Evolutionary conservation across 35 echinoderm and acorn worm genomes (phyloP), one percentile per base, ranked within the genome.

Genomic region (Ophiothrix spiculata): DNA sequence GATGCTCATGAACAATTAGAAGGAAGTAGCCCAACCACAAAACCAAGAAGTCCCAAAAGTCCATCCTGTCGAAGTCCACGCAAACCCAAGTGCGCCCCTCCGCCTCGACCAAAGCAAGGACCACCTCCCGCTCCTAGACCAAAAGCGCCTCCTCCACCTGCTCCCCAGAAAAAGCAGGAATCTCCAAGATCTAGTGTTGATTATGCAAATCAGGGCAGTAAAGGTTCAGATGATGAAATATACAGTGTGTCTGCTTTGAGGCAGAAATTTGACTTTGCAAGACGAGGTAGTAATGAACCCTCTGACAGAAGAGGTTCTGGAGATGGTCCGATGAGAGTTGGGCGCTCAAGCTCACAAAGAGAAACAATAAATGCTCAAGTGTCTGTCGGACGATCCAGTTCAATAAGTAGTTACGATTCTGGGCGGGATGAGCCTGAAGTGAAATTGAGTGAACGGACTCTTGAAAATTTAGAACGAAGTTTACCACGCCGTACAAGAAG

Each of bases 401-500:
- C 60, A 15, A 28, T 69, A 28, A 28, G 60, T 25, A 15, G 10
- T 69, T 69, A 69, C 60, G 60, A 69, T 69, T 69, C 60, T 2
- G 25, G 25, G 3, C 17, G 29, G 29, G 8, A 10, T 25, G 60
- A 69, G 3, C 6, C 39, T 11, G 81, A 56, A 38, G 40, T 19
- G 32, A 90, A 90, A 60, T 45, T 92, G 64, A 92, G 90, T 79
- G 75, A 85, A 21, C 77, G 36, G n/a, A 87, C 80, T 15, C 33
- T 92, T 39, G 78, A 92, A 77, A 92, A 77, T 80, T 37, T 92
- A 33, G 85, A 92, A 41, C 79, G 75, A 56, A 39, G 40, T 31
- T 77, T 92, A 74, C 90, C 90, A 12, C 79, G 85, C 31, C 78
- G 90, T 37, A 80, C 79, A 31, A 77, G 90, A 38, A 78, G 90